These are phyloP conservation scores for Temnopleurus reevesii DNA, from an alignment of 53 echinoderm and acorn worm genomes.

Conservation along the genomic window DNA sequence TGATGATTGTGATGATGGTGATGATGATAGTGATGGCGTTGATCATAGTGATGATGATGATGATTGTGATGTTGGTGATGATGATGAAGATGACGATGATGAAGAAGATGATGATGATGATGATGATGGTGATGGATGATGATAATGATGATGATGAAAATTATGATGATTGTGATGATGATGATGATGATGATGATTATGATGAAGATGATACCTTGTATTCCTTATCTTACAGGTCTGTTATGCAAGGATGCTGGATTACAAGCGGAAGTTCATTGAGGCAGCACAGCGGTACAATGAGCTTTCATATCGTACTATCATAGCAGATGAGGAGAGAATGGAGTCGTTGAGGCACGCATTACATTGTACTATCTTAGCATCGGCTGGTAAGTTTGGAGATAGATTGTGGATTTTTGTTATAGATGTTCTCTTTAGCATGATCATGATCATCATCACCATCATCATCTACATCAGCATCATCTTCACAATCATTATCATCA, in stretches of 20 bases:
- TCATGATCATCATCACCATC: neutral
- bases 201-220: neutral
- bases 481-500: no score
- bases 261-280: conserved; percentile 96
- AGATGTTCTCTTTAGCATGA: neutral
- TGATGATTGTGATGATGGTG: no score
- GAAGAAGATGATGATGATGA: neutral
- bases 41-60: no score
- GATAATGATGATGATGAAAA: no score
- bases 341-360: conserved; percentile 95
- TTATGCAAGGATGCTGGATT: conserved; percentile 96
- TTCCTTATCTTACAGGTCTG: conserved; percentile 76
- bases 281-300: conserved; percentile 99
- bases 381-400: conserved; percentile 64
- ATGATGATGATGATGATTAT: no score
- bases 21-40: no score
- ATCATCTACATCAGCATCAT: no score
- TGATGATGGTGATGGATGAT: neutral
- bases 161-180: no score
- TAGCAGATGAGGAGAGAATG: conserved; percentile 98
- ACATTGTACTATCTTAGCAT: conserved; percentile 93
- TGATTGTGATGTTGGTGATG: no score
- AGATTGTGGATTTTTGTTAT: no score
- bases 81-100: neutral
- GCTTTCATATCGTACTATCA: conserved; percentile 93